A percentile compares a stretch with the other conserved stretches of the same genome.
These are phyloP conservation scores for Pygocentrus nattereri DNA, from an alignment of 2,797 vertebrate species.

Conservation along the genomic window DNA sequence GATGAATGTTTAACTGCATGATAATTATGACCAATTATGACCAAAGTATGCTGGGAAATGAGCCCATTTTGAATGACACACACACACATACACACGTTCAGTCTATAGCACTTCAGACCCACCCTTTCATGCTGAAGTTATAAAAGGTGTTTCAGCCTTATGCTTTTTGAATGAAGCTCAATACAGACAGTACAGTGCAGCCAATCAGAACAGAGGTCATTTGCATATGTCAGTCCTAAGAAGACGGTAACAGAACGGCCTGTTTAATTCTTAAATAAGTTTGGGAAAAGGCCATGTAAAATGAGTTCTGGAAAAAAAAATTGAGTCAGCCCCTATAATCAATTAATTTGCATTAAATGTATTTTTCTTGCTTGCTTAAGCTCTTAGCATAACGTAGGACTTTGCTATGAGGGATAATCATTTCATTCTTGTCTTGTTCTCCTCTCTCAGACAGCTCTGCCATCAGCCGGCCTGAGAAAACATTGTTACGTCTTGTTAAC, in stretches of 20 bases:
- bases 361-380: background rate
- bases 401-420: conserved; percentile 25
- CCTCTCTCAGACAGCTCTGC: conserved; percentile 6
- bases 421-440: conserved; percentile 31
- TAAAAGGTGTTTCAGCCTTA: too few species aligned
- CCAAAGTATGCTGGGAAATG: too few species aligned
- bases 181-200: too few species aligned
- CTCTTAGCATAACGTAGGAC: background rate
- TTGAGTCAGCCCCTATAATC: background rate
- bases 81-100: too few species aligned
- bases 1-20: too few species aligned
- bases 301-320: background rate
- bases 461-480: conserved; percentile 45
- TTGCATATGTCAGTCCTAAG: too few species aligned
- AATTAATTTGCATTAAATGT: background rate
- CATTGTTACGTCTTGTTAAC: conserved; percentile 60
- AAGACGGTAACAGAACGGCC: background rate
- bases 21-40: too few species aligned
- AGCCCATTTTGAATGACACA: too few species aligned
- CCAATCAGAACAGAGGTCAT: too few species aligned
- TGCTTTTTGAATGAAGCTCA: too few species aligned
- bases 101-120: too few species aligned
- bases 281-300: background rate
- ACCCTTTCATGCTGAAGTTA: too few species aligned
- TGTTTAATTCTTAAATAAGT: background rate